Evolutionary conservation across 2,888 invertebrate species (phyloP).

Genomic region (Nomada ferruginata): DNA sequence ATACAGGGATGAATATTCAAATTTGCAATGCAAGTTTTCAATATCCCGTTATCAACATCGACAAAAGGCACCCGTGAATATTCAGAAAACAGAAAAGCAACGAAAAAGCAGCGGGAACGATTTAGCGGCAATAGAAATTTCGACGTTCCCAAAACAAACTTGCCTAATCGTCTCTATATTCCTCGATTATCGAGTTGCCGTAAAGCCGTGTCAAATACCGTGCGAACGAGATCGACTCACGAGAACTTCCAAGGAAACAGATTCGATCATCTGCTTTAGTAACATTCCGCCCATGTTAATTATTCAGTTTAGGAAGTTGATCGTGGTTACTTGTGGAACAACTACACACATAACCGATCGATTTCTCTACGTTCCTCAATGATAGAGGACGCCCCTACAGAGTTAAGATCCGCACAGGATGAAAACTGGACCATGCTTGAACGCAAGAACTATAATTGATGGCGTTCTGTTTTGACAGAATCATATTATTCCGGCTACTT

Average conservation of each 20-base stretch:
- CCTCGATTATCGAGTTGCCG: slow-evolving; percentile 8
- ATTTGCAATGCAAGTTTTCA: background rate
- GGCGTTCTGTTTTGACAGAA: slow-evolving; percentile 62
- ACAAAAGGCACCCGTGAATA: background rate
- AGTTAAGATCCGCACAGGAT: slow-evolving; percentile 28
- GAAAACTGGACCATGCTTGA: slow-evolving; percentile 38
- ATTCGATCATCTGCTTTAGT: slow-evolving; percentile 20
- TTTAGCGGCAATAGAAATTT: background rate
- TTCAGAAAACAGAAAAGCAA: background rate
- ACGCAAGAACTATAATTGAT: slow-evolving; percentile 65
- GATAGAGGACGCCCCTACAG: slow-evolving; percentile 35
- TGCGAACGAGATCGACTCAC: slow-evolving; percentile 2
- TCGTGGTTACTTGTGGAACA: slow-evolving; percentile 7
- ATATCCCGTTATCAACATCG: background rate
- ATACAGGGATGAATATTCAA: slow-evolving; percentile 10
- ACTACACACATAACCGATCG: slow-evolving; percentile 10
- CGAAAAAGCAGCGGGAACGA: background rate
- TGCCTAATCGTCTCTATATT: background rate
- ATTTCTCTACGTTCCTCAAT: slow-evolving; percentile 33
- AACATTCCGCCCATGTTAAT: slow-evolving; percentile 30
- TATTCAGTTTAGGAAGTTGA: slow-evolving; percentile 27
- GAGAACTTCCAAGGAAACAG: slow-evolving; percentile 17
- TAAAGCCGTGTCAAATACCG: slow-evolving; percentile 10
- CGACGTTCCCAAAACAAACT: background rate
- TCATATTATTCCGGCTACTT: slow-evolving; percentile 42